Percentiles rank a stretch among this genome's conserved stretches.
Conservation (phyloP, 2,797 vertebrate species). For the Girardinus metallicus region DNA sequence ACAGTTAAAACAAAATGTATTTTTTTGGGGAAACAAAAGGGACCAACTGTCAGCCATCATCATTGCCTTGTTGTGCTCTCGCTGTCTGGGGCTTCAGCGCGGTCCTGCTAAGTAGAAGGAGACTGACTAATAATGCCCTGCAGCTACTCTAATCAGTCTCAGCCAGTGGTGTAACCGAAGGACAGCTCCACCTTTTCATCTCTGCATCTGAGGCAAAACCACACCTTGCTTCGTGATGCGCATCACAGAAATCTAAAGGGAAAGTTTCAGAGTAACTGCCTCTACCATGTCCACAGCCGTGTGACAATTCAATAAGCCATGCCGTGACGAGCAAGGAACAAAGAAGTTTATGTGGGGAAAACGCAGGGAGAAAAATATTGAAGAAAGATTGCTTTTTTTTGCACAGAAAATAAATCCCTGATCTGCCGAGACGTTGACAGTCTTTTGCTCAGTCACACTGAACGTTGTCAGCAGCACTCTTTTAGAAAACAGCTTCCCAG, state of each 20-base stretch:
- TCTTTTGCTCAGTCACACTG: not conserved
- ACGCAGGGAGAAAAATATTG: not conserved
- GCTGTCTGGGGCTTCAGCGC: not conserved
- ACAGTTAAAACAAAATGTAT: not conserved
- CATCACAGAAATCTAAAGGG: not conserved
- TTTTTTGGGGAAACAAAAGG: not conserved
- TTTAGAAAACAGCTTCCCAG: not conserved
- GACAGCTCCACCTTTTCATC: not conserved
- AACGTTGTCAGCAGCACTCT: not conserved
- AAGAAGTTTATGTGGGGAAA: not conserved
- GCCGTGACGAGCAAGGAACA: not conserved
- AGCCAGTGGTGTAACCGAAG: not conserved
- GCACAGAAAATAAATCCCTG: not conserved
- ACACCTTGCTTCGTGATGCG: not conserved
- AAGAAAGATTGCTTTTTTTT: not conserved
- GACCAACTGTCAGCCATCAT: not conserved
- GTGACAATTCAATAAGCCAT: not conserved
- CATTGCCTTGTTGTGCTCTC: not conserved
- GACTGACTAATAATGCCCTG: not conserved
- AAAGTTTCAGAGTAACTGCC: not conserved
- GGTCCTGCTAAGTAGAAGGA: not conserved
- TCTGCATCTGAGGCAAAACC: not conserved
- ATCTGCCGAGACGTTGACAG: not conserved
- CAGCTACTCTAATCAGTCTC: conserved; percentile 3
- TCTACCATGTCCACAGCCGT: not conserved